A percentile compares a stretch with the other conserved stretches of the same genome.
Evolutionary conservation across 2,797 vertebrate species (phyloP).

Genomic region (Microctenopoma lineatum): DNA sequence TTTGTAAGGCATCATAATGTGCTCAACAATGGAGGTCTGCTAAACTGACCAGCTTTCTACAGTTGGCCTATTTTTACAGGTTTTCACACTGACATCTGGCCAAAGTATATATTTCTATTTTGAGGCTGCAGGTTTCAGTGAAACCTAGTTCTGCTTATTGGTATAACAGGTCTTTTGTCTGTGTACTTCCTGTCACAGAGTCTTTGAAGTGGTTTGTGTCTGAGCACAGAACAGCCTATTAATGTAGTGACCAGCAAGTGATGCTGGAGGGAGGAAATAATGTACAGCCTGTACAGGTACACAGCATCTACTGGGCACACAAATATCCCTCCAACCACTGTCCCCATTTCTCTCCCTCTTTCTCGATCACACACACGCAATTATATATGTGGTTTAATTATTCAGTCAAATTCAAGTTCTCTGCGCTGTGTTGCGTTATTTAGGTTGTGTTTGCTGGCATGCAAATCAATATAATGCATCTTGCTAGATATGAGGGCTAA

Average conservation of each 20-base stretch:
- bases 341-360: conserved; percentile 39
- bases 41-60: conserved; percentile 54
- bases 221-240: conserved; percentile 50
- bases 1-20: background rate
- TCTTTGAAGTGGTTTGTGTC: conserved; percentile 67
- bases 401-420: background rate
- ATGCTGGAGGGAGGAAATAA: conserved; percentile 39
- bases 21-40: conserved; percentile 11
- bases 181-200: conserved; percentile 67
- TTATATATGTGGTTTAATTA: background rate
- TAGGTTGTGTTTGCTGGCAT: conserved; percentile 7
- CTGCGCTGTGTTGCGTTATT: background rate
- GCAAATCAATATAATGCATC: background rate
- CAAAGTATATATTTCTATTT: conserved; percentile 57
- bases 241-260: conserved; percentile 64
- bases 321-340: conserved; percentile 38
- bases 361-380: conserved; percentile 5
- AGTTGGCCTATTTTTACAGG: conserved; percentile 56
- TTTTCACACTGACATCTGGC: conserved; percentile 37
- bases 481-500: background rate
- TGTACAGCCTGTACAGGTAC: conserved; percentile 31
- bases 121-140: conserved; percentile 50
- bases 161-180: conserved; percentile 49
- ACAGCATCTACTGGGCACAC: conserved; percentile 18
- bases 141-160: conserved; percentile 37